Base-by-base conservation (phyloP, 2,797 vertebrate species). In the Sebastiscus albofasciatus region DNA sequence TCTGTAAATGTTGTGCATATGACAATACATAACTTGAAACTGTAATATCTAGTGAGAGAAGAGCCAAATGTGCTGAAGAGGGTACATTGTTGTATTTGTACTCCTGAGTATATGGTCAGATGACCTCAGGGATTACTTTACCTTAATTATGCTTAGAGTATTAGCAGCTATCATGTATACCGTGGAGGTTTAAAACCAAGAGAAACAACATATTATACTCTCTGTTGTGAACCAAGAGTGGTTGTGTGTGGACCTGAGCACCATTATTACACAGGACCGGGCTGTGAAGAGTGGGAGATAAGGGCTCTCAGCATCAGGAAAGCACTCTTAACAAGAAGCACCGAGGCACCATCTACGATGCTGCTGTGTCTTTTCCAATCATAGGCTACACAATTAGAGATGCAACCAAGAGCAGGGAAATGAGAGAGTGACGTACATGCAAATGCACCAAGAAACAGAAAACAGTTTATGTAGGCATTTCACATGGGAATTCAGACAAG, bases 291-390 rank as follows among this genome's bases (percentile, higher is more conserved):
- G 29, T 8, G 27, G 11, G 31, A 46, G 29, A 84, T 75, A 39
- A 83, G 77, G 33, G 36, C 80, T 72, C 27, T 86, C 59, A 66
- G 34, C 69, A 46, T 74, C 60, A 49, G 64, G 26, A 54, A 64
- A 61, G 58, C 1, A 3, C 49, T n/a, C 71, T 78, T 64, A 79
- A 64, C 65, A 68, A 66, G 12, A 60, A 61, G 36, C 31, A 71
- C 12, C 64, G 18, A 79, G 8, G 9, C 58, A 33, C 26, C 20
- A 55, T 72, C 16, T 31, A 34, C 22, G 65, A 36, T 61, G 34
- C 27, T 75, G 10, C 59, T 60, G 22, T 74, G 61, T 72, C 36
- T 85, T 80, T 67, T 64, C 34, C n/a, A 34, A 20, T 82, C 67
- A 64, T 18, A 56, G 9, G 34, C 14, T 26, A 22, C 12, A 55